Base-by-base conservation (phyloP, 1,140 invertebrate species). In the Drosophila obscura region DNA sequence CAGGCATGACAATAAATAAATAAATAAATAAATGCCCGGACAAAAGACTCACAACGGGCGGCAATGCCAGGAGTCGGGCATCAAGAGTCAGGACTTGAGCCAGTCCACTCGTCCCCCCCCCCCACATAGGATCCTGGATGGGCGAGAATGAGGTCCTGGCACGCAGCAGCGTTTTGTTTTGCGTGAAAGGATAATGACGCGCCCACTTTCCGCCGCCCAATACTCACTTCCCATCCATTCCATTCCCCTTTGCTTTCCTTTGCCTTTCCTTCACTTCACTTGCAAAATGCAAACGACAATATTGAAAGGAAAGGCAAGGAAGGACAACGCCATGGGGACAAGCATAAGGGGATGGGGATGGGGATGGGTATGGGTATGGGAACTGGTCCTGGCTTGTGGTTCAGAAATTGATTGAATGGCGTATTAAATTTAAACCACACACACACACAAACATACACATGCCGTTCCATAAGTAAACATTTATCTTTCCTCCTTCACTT, bases 1-100 rank as follows among this genome's bases (percentile, higher is more conserved):
- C 82, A 87, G 78, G 69, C 78, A 87, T 87, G 82, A 87, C 82
- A 87, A 82, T 82, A 87, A 82, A 81, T 81, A 80, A 80, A 85
- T 82, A 82, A 77, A 77, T 80, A 81, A 77, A 83, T 83, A 83
- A 83, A 83, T 84, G 59, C 48, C 62, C 73, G 62, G 53, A 59
- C 66, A 63, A 75, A 73, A 65, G 72, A 61, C 44, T 64, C 43
- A 62, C 65, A 51, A 50, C 50, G 57, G 26, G 4, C 22, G 4
- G 22, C 22, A 35, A 35, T 11, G 11, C 4, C 35, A 39, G 43
- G 39, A 16, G 41, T 48, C 39, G 19, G 35, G 43, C 24, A 15
- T 24, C 45, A 65, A 26, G 59, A 28, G 16, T 4, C 22, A 28
- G 48, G 31, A 15, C 48, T 39, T 39, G 11, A 13, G 35, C 35